These are phyloP conservation scores for Dynastes tityus DNA, from an alignment of 2,888 invertebrate species.

Conservation along the genomic window DNA sequence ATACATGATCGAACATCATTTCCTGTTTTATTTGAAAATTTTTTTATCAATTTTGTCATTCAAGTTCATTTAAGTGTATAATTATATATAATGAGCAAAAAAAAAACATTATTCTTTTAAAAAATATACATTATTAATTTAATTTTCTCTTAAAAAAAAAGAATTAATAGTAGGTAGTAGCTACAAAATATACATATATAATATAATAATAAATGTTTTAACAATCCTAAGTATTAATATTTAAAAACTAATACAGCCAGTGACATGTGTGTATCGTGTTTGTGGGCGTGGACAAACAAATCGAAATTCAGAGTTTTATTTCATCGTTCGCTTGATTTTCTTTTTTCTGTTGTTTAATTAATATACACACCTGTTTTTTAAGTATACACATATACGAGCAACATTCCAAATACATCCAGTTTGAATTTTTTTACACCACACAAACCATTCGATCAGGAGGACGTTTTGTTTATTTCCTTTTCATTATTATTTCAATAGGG, in stretches of 20 bases:
- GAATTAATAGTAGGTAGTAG: constrained; percentile 47
- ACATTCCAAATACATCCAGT: neutral
- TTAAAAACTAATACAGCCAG: constrained; percentile 51
- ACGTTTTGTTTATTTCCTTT: neutral
- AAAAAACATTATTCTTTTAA: constrained; percentile 34
- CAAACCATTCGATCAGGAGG: constrained; percentile 1
- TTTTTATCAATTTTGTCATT: constrained; percentile 22
- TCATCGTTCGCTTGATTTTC: constrained; percentile 15
- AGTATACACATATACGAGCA: neutral
- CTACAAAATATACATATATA: constrained; percentile 53
- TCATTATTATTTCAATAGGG: constrained; percentile 7
- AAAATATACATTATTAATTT: constrained; percentile 52
- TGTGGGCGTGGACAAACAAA: constrained; percentile 27
- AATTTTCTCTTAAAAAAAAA: constrained; percentile 37
- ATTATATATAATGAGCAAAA: constrained; percentile 44
- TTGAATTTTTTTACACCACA: neutral
- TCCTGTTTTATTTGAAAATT: constrained; percentile 1
- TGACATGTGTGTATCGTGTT: constrained; percentile 33
- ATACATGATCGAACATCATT: constrained; percentile 34
- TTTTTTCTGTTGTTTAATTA: neutral
- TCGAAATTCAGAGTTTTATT: constrained; percentile 22
- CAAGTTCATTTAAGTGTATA: constrained; percentile 24
- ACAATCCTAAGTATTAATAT: constrained; percentile 49
- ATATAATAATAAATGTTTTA: constrained; percentile 39
- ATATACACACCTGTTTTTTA: neutral